Evolutionary conservation across 2,113 vertebrate species (phyloP), one percentile per base, ranked within the genome.

Genomic region (Amphiprion ocellaris): DNA sequence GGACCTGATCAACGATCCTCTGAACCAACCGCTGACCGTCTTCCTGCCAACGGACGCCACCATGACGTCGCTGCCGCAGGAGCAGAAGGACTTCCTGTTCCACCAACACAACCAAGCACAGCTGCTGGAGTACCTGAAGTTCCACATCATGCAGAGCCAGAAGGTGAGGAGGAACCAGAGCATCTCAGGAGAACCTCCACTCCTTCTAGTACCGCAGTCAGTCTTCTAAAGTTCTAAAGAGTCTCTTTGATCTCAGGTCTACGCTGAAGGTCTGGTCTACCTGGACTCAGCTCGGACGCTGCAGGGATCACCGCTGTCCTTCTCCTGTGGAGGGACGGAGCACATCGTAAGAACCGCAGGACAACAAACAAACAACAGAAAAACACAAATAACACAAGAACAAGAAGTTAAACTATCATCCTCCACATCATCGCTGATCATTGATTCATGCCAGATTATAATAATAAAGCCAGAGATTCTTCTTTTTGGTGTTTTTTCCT

Each of bases 21-120:
- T 95, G 3, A 93, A 97, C 88, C 94, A 93, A 17, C 98, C 97
- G 0, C 77, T 98, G 76, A 98, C 97, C 0, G 16, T 98, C 75
- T 97, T 99, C 92, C 93, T 96, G 94, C 98, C 98, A 6, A 95
- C 95, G 0, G 96, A 99, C 46, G 9, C 3, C 0, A 93, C 92
- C 47, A 93, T 99, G 85, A 91, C 93, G 3, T 90, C 93, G 10
- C 91, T 99, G 24, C 87, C 96, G 0, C 87, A 91, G 73, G 93
- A 96, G 15, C 96, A 97, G 62, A 96, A 93, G 86, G 93, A 97
- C 72, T 97, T 96, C 89, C 95, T 99, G 52, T 97, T 95, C 71
- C 95, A 87, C 67, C 81, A 73, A 21, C 83, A 96, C 46, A 96
- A 97, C 88, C 90, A 89, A 0, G 82, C 92, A 4, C 94, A 96